Conservation (phyloP, 2,797 vertebrate species). For the Catamblyrhynchus diadema region DNA sequence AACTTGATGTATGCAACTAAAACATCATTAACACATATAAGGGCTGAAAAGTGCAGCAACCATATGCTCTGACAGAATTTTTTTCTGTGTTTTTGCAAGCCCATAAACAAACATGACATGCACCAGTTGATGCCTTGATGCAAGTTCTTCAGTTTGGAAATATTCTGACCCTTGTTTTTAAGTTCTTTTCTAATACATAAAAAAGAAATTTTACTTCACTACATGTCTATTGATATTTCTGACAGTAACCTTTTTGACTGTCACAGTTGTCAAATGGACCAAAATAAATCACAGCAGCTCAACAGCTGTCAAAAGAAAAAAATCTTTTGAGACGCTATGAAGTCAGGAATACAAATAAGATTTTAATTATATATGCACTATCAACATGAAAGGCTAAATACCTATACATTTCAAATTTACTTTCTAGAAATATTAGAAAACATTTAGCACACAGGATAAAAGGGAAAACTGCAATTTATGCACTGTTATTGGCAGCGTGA, state of each 20-base stretch:
- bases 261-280: background rate
- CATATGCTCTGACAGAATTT: rapidly evolving
- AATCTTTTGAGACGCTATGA: background rate
- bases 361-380: background rate
- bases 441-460: background rate
- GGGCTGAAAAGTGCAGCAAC: background rate
- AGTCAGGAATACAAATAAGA: background rate
- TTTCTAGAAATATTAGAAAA: background rate
- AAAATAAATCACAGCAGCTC: background rate
- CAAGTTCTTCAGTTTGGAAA: background rate
- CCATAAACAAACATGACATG: background rate
- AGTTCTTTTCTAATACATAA: background rate
- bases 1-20: background rate
- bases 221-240: background rate
- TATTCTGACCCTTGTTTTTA: background rate
- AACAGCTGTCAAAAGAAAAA: background rate
- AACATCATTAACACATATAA: background rate
- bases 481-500: background rate
- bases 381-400: background rate
- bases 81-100: background rate
- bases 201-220: background rate
- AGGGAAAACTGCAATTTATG: background rate
- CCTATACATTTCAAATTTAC: background rate
- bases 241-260: background rate
- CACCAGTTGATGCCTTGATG: background rate